A percentile compares a stretch with the other conserved stretches of the same genome.
These are phyloP conservation scores for Crenuchus spilurus DNA, from an alignment of 2,797 vertebrate genomes.

Conservation along the genomic window DNA sequence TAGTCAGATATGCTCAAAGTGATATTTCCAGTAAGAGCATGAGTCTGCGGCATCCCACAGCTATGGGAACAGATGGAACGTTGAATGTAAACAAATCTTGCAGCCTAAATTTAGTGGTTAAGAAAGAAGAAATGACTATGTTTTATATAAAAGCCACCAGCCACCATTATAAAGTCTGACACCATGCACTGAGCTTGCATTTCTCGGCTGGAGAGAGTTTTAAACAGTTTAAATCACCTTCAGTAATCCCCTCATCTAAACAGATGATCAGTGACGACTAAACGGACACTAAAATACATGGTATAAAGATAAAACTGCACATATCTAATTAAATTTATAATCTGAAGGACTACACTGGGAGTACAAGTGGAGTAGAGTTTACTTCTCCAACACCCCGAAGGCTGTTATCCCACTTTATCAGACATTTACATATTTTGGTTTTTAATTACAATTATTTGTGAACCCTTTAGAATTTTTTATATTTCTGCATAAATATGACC, in stretches of 20 bases:
- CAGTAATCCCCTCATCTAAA: not conserved
- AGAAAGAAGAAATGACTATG: slow-evolving; percentile 57
- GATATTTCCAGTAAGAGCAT: slow-evolving; percentile 62
- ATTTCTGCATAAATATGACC: no score
- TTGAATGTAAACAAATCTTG: slow-evolving; percentile 65
- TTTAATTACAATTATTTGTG: no score
- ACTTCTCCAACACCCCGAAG: no score
- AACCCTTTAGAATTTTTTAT: no score
- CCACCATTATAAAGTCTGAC: not conserved
- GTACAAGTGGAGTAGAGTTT: no score
- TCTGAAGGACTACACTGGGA: not conserved
- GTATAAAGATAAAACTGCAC: not conserved
- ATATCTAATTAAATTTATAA: not conserved
- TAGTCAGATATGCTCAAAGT: slow-evolving; percentile 66
- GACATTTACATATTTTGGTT: no score
- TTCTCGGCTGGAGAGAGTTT: not conserved
- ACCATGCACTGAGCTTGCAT: not conserved
- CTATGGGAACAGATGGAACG: slow-evolving; percentile 60
- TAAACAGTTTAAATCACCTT: not conserved
- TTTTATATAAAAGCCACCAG: slow-evolving; percentile 20
- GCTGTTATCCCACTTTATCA: no score
- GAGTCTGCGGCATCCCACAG: slow-evolving; percentile 65
- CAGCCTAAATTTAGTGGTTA: slow-evolving; percentile 59
- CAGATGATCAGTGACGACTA: not conserved
- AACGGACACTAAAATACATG: not conserved